Conservation (phyloP, 2,797 vertebrate genomes). For the Vespertilio murinus region DNA sequence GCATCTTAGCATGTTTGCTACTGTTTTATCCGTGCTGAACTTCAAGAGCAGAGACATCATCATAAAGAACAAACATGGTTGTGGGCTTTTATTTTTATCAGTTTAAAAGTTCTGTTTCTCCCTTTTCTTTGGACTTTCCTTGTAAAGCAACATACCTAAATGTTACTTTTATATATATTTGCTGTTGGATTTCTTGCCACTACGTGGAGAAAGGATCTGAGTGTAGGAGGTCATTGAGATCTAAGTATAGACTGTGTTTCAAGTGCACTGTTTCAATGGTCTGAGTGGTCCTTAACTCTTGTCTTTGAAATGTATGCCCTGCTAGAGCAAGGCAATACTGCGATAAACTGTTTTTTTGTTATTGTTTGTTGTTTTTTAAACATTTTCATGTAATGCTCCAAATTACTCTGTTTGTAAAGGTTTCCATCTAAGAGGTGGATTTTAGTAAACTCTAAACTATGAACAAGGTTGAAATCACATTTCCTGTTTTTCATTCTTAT, state of each 20-base stretch:
- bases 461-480: conserved; percentile 75
- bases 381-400: conserved; percentile 62
- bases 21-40: conserved; percentile 51
- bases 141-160: conserved; percentile 61
- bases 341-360: conserved; percentile 15
- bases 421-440: conserved; percentile 66
- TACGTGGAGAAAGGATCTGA: conserved; percentile 49
- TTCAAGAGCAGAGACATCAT: conserved; percentile 67
- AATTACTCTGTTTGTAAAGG: conserved; percentile 63
- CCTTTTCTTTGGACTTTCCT: conserved; percentile 48
- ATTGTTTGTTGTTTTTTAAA: background rate
- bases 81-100: conserved; percentile 30
- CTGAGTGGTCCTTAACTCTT: conserved; percentile 58
- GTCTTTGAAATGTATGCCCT: conserved; percentile 57
- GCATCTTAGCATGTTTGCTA: conserved; percentile 63
- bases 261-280: conserved; percentile 69
- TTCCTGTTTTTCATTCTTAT: conserved; percentile 77
- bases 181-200: conserved; percentile 58
- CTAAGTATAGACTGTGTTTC: conserved; percentile 53
- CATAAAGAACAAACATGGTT: conserved; percentile 57
- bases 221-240: conserved; percentile 53
- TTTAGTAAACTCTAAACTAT: conserved; percentile 75
- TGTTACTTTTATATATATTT: conserved; percentile 61
- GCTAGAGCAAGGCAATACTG: conserved; percentile 57
- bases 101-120: conserved; percentile 58